Conservation (phyloP, 2,113 vertebrate species). For the Psophia crepitans region DNA sequence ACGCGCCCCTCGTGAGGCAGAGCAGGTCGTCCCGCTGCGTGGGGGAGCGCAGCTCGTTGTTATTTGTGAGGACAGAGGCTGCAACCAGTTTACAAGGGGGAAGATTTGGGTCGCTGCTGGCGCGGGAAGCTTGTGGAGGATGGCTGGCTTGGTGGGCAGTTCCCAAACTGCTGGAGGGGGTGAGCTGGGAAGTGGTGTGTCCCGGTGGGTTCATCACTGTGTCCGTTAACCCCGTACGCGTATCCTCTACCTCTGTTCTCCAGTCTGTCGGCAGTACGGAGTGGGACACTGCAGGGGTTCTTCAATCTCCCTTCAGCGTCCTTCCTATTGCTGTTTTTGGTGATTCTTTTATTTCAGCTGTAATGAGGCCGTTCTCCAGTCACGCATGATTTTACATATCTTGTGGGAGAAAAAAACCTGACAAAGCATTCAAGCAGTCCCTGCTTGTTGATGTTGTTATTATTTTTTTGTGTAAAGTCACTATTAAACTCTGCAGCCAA, state of each 20-base stretch:
- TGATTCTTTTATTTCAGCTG: background rate
- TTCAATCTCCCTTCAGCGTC: background rate
- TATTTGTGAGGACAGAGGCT: background rate
- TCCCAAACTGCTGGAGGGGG: background rate
- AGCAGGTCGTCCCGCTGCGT: rapidly evolving
- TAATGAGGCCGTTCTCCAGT: background rate
- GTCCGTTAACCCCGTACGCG: background rate
- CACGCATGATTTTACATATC: rapidly evolving
- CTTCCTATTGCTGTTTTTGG: background rate
- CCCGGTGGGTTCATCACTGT: background rate
- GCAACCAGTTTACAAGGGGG: background rate
- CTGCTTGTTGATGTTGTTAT: no score
- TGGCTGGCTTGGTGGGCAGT: background rate
- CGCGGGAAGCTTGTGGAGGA: background rate
- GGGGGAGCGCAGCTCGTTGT: rapidly evolving
- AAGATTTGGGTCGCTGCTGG: background rate
- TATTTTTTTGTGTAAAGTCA: background rate
- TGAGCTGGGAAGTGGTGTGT: background rate
- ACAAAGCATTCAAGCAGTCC: no score
- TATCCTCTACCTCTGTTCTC: background rate
- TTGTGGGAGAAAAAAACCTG: background rate
- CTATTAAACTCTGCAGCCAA: background rate
- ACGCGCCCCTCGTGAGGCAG: rapidly evolving
- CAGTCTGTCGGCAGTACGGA: background rate
- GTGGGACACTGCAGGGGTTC: background rate